These are phyloP conservation scores for Strigamia crassipes DNA, from an alignment of 2,888 invertebrate genomes.

Conservation along the genomic window DNA sequence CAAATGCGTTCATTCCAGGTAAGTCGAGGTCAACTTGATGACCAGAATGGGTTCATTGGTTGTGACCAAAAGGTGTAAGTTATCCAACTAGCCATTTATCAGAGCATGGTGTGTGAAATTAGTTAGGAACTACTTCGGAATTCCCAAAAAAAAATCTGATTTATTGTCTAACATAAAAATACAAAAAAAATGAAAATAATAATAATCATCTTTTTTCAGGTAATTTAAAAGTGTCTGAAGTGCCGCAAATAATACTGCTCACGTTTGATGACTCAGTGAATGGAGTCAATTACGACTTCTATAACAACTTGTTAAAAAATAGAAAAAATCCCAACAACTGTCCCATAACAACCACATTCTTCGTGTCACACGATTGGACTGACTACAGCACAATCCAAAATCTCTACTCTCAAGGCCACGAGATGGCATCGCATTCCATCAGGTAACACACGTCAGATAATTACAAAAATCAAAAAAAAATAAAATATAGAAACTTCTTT, in stretches of 20 bases:
- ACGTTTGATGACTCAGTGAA: slow-evolving; percentile 95
- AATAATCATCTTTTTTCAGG: slow-evolving; percentile 63
- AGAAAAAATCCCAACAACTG: slow-evolving; percentile 90
- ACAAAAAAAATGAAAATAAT: neutral
- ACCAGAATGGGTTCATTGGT: slow-evolving; percentile 7
- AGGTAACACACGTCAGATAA: slow-evolving; percentile 52
- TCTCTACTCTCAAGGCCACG: slow-evolving; percentile 90
- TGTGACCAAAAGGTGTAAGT: neutral
- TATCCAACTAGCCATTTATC: neutral
- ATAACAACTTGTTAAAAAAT: slow-evolving; percentile 85
- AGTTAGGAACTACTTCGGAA: neutral
- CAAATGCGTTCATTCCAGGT: slow-evolving; percentile 23
- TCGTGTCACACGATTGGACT: slow-evolving; percentile 98
- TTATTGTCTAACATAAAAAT: neutral
- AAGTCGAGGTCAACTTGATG: neutral
- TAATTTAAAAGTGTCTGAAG: slow-evolving; percentile 77
- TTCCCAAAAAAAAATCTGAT: neutral
- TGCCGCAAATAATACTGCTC: slow-evolving; percentile 87
- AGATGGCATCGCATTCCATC: slow-evolving; percentile 96
- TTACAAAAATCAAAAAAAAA: neutral
- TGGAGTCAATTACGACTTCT: slow-evolving; percentile 89
- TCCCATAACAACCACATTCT: slow-evolving; percentile 91
- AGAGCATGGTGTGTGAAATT: neutral
- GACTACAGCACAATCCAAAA: slow-evolving; percentile 98
- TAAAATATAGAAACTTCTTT: neutral